These are phyloP conservation scores for Trichomycterus rosablanca DNA, from an alignment of 2,113 vertebrate species.

Conservation along the genomic window DNA sequence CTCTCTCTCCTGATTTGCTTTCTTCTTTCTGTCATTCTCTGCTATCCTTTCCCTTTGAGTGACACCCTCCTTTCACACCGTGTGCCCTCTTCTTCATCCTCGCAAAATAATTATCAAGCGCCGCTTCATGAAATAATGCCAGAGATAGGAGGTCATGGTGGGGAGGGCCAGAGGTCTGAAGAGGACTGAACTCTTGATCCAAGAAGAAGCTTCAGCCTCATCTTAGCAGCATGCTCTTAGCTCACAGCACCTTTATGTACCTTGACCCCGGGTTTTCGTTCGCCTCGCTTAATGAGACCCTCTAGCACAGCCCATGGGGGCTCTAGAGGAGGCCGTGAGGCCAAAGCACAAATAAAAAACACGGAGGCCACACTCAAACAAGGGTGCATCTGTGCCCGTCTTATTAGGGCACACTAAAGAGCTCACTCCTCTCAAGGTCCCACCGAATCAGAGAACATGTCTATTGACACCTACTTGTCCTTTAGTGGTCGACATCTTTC, in stretches of 20 bases:
- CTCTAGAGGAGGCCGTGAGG: slow-evolving; percentile 59
- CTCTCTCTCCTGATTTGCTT: slow-evolving; percentile 48
- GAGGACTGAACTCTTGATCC: slow-evolving; percentile 62
- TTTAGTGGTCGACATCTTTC: slow-evolving; percentile 66
- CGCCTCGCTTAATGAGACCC: slow-evolving; percentile 93
- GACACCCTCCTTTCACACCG: slow-evolving; percentile 89
- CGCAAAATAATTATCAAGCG: slow-evolving; percentile 99
- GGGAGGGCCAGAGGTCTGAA: slow-evolving; percentile 87
- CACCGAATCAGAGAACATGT: slow-evolving; percentile 56
- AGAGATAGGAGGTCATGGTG: slow-evolving; percentile 90
- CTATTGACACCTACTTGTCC: slow-evolving; percentile 75
- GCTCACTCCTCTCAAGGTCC: slow-evolving; percentile 63
- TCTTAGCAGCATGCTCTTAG: slow-evolving; percentile 85
- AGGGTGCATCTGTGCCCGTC: slow-evolving; percentile 69
- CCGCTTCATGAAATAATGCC: slow-evolving; percentile 91
- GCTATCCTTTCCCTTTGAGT: slow-evolving; percentile 80
- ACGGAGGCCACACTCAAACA: slow-evolving; percentile 59
- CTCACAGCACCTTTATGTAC: slow-evolving; percentile 92
- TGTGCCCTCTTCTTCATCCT: slow-evolving; percentile 82
- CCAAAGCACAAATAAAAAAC: too few relatives aligned
- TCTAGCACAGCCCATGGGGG: slow-evolving; percentile 61
- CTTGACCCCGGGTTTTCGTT: slow-evolving; percentile 95
- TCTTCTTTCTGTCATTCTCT: slow-evolving; percentile 72
- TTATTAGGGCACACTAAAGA: slow-evolving; percentile 68
- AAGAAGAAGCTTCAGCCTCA: slow-evolving; percentile 78